Conservation (phyloP, 2,888 invertebrate genomes). For the Chloroclystis v-ata region DNA sequence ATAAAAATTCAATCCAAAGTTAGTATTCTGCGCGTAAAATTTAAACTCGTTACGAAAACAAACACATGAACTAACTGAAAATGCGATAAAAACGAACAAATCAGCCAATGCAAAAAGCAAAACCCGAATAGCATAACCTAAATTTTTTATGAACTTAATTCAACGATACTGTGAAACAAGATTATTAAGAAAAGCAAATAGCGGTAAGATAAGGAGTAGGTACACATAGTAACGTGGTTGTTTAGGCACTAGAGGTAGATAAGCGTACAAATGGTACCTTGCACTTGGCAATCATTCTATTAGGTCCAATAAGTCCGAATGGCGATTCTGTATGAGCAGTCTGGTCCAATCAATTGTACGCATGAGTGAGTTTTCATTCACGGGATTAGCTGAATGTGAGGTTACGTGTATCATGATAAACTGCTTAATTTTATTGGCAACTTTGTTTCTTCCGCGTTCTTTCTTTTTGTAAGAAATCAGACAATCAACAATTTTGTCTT, state of each 20-base stretch:
- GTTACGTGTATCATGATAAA: too few relatives aligned
- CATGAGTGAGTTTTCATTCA: background rate
- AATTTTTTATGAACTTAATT: background rate
- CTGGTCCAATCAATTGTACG: background rate
- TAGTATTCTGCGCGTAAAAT: background rate
- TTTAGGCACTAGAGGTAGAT: slow-evolving; percentile 3
- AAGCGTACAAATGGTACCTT: slow-evolving; percentile 16
- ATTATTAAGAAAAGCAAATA: slow-evolving; percentile 1
- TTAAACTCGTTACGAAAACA: background rate
- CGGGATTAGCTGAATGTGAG: background rate
- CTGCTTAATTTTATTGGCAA: too few relatives aligned
- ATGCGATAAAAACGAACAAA: background rate
- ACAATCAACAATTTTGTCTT: too few relatives aligned
- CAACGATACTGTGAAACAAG: background rate
- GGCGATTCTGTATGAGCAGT: background rate
- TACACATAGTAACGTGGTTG: background rate
- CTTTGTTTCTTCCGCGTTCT: too few relatives aligned
- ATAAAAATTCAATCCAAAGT: background rate
- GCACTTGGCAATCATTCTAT: slow-evolving; percentile 29
- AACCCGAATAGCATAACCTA: background rate
- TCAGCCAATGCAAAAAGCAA: background rate
- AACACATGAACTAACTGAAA: too few relatives aligned
- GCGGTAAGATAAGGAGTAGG: background rate
- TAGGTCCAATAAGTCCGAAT: slow-evolving; percentile 10
- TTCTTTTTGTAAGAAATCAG: too few relatives aligned